Percentiles rank a stretch among this genome's conserved stretches.
phyloP scores from a whole-genome alignment of 2,797 vertebrate species.

The Coregonus ussuriensis region DNA sequence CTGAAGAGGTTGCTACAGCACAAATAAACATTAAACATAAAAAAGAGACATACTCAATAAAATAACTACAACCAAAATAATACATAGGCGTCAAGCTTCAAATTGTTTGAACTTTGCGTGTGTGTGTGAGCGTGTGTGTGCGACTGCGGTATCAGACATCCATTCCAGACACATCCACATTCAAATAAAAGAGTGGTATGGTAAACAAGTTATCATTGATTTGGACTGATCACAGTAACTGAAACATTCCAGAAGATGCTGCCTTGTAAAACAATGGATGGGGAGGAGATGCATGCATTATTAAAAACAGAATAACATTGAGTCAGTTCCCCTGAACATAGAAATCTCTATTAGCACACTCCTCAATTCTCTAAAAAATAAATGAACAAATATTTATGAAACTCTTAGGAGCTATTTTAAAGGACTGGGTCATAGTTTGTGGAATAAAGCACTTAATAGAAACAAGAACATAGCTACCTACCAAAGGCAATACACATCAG shows the following conservation, averaged over 20 bases:
- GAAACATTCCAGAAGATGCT: neutral
- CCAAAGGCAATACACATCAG: neutral
- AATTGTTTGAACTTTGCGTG: slow-evolving; percentile 3
- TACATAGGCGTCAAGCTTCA: slow-evolving; percentile 10
- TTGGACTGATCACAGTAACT: slow-evolving; percentile 21
- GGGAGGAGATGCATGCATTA: neutral
- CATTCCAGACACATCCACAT: neutral
- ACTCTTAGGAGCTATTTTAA: slow-evolving; percentile 7
- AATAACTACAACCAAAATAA: slow-evolving; percentile 15
- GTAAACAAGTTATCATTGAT: slow-evolving; percentile 25
- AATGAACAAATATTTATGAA: neutral
- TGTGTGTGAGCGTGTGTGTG: neutral
- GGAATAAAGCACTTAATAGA: slow-evolving; percentile 60
- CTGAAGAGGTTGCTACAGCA: slow-evolving; percentile 34
- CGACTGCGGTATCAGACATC: neutral
- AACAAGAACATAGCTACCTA: slow-evolving; percentile 17
- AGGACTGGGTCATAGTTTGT: neutral
- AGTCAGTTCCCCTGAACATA: neutral
- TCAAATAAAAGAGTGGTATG: neutral
- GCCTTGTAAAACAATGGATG: neutral
- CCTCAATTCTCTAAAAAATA: neutral
- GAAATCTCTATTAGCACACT: neutral
- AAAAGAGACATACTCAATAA: slow-evolving; percentile 7
- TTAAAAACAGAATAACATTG: neutral
- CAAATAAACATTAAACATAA: slow-evolving; percentile 13